Evolutionary conservation across 2,797 vertebrate species (phyloP).

Genomic region (Tokudaia tokunoshimensis): DNA sequence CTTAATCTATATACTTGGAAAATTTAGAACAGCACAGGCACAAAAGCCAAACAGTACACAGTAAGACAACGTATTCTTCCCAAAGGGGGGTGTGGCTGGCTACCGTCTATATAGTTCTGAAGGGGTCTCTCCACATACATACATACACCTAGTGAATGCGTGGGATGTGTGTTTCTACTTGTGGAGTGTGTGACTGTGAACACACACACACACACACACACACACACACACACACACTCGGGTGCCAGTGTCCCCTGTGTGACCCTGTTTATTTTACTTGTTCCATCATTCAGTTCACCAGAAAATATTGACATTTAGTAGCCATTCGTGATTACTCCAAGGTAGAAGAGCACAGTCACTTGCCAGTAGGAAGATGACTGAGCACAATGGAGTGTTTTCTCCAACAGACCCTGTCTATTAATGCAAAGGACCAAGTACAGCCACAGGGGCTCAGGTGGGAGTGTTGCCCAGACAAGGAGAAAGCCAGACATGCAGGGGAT

Average conservation of each 20-base stretch:
- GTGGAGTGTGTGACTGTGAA: background rate
- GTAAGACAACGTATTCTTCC: background rate
- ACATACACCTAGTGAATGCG: background rate
- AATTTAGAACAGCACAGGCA: background rate
- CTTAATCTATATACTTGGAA: background rate
- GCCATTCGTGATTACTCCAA: background rate
- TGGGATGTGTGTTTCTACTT: background rate
- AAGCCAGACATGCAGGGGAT: background rate
- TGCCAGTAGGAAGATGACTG: background rate
- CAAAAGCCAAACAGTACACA: background rate
- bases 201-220: too few relatives aligned
- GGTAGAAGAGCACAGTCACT: background rate
- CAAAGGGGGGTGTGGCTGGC: too few relatives aligned
- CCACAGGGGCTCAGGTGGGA: background rate
- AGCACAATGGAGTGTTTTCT: background rate
- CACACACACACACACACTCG: too few relatives aligned
- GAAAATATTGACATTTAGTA: background rate
- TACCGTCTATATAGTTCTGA: fast-evolving
- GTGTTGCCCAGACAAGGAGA: background rate
- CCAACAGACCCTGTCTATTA: background rate
- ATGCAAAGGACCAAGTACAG: background rate
- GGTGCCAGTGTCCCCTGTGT: background rate
- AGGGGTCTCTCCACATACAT: fast-evolving
- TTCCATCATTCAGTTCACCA: background rate
- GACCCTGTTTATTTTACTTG: background rate